Evolutionary conservation across 2,888 invertebrate genomes (phyloP).

Genomic region (Sesamia inferens): DNA sequence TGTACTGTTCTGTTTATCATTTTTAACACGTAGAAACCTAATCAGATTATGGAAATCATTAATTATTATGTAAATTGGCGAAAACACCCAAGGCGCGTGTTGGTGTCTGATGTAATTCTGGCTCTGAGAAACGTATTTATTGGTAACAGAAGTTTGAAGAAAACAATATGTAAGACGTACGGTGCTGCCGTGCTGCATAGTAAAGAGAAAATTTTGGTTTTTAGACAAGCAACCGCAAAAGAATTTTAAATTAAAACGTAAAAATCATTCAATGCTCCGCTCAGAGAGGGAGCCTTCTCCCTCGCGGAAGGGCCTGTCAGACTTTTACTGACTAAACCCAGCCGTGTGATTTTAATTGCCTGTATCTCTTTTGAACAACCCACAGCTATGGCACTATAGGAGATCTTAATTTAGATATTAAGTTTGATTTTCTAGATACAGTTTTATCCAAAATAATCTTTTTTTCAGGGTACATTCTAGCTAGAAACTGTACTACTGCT

Average conservation of each 20-base stretch:
- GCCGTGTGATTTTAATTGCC: no score
- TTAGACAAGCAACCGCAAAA: not conserved
- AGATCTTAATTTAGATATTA: not conserved
- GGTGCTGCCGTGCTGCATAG: not conserved
- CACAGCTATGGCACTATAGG: no score
- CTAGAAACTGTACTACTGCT: not conserved
- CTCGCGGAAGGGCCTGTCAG: no score
- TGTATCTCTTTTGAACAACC: no score
- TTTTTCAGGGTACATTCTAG: no score
- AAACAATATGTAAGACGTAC: no score
- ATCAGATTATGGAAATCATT: slow-evolving; percentile 49
- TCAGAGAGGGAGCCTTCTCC: no score
- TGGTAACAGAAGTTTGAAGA: no score
- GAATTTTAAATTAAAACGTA: not conserved
- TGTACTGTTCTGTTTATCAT: slow-evolving; percentile 23
- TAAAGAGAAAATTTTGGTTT: not conserved
- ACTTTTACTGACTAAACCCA: no score
- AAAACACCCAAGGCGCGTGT: not conserved
- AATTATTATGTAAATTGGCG: slow-evolving; percentile 21
- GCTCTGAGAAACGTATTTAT: not conserved
- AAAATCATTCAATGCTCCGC: no score
- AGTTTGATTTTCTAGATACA: not conserved
- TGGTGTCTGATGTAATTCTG: not conserved
- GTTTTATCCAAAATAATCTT: not conserved
- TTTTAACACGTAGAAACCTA: slow-evolving; percentile 12